Evolutionary conservation across 1,140 invertebrate species (phyloP).

Genomic region (Papilio xuthus): DNA sequence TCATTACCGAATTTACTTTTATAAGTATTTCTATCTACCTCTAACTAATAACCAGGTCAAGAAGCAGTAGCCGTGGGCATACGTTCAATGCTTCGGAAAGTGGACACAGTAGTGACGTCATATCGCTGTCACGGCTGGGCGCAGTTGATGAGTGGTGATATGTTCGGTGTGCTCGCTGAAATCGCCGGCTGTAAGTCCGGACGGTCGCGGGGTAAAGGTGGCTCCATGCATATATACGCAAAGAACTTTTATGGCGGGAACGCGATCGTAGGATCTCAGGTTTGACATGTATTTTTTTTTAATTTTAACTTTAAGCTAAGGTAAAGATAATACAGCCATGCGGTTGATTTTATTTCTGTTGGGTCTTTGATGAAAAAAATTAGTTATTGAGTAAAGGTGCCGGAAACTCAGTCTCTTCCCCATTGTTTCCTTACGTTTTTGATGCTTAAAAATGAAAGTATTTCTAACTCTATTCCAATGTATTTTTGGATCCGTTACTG

Average conservation of each 20-base stretch:
- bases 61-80: conserved; percentile 95
- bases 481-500: neutral
- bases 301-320: too few species aligned
- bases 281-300: conserved; percentile 61
- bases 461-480: neutral
- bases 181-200: conserved; percentile 93
- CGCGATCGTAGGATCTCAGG: conserved; percentile 99
- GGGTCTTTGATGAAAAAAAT: neutral
- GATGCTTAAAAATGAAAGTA: neutral
- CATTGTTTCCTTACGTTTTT: neutral
- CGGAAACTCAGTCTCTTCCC: neutral
- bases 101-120: conserved; percentile 97
- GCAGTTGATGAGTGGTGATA: conserved; percentile 92
- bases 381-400: neutral
- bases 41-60: conserved; percentile 77
- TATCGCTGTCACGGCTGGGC: conserved; percentile 99
- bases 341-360: neutral
- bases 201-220: conserved; percentile 97
- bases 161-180: conserved; percentile 92
- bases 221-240: conserved; percentile 96
- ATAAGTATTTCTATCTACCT: neutral
- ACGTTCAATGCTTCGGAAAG: conserved; percentile 88
- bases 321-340: neutral
- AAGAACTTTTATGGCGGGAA: conserved; percentile 98
- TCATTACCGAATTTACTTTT: neutral